phyloP scores from a whole-genome alignment of 2,113 vertebrate genomes.

The Heterochromis multidens region DNA sequence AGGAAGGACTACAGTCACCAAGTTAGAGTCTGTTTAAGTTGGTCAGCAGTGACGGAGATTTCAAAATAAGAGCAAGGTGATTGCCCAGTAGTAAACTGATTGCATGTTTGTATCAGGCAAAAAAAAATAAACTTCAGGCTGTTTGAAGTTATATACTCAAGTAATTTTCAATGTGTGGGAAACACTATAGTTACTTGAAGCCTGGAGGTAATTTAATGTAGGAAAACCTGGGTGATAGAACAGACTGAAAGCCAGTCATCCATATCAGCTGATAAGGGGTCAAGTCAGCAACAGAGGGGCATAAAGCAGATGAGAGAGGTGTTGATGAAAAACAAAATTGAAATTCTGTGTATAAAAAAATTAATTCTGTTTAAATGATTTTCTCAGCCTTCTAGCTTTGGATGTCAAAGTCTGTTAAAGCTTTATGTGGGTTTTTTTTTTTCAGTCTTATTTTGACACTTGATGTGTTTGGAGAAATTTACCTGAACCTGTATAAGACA shows the following conservation, averaged over 20 bases:
- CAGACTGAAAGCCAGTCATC: not conserved
- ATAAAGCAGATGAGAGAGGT: too few species aligned
- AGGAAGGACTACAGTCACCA: not conserved
- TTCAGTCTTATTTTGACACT: not conserved
- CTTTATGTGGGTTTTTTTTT: too few species aligned
- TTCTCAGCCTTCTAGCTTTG: too few species aligned
- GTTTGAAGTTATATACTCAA: too few species aligned
- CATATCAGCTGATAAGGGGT: not conserved
- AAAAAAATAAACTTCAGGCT: too few species aligned
- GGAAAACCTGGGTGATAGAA: too few species aligned
- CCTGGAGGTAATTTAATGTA: not conserved
- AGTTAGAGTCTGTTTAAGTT: accelerated
- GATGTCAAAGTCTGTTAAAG: too few species aligned
- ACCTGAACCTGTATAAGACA: not conserved
- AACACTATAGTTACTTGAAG: not conserved
- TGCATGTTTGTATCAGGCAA: too few species aligned
- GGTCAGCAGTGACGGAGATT: not conserved
- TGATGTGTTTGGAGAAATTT: not conserved
- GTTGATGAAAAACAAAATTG: too few species aligned
- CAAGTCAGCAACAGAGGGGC: not conserved
- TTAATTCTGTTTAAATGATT: too few species aligned
- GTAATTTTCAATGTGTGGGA: not conserved
- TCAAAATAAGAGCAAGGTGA: not conserved
- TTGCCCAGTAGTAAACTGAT: accelerated
- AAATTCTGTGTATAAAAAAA: too few species aligned